These are phyloP conservation scores for Leucosticte australis DNA, from an alignment of 2,113 vertebrate genomes.

Conservation along the genomic window DNA sequence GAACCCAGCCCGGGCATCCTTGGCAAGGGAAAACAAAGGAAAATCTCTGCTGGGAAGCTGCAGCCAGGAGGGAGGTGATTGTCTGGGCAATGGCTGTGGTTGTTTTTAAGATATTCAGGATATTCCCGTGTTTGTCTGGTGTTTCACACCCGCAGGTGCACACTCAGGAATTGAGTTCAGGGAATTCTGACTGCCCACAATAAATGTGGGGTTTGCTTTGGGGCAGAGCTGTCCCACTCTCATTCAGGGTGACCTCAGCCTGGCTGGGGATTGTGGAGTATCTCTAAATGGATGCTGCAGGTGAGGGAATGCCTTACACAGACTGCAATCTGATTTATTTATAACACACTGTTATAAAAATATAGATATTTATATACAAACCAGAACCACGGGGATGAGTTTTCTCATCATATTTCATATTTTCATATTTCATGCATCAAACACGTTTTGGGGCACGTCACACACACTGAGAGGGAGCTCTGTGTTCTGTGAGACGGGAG, in stretches of 20 bases:
- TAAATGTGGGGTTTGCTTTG: neutral
- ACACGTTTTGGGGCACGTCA: rapidly evolving
- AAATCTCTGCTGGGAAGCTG: neutral
- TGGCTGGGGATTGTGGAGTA: neutral
- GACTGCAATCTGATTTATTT: rapidly evolving
- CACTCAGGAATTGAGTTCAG: neutral
- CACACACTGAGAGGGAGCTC: rapidly evolving
- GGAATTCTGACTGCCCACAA: rapidly evolving
- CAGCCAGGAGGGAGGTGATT: neutral
- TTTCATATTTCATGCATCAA: neutral
- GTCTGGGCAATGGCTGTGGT: neutral
- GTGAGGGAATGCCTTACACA: rapidly evolving
- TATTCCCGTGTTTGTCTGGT: neutral
- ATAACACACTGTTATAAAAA: rapidly evolving
- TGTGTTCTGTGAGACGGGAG: rapidly evolving
- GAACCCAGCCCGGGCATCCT: neutral
- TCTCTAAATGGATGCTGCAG: neutral
- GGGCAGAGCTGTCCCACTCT: neutral
- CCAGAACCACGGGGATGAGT: neutral
- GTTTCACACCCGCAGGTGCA: neutral
- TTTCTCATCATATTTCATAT: neutral
- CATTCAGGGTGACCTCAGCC: neutral
- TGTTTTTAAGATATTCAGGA: neutral
- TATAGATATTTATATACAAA: rapidly evolving
- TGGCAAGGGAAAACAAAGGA: neutral